phyloP scores from a whole-genome alignment of 2,888 invertebrate genomes.

The Megamerina dolium region DNA sequence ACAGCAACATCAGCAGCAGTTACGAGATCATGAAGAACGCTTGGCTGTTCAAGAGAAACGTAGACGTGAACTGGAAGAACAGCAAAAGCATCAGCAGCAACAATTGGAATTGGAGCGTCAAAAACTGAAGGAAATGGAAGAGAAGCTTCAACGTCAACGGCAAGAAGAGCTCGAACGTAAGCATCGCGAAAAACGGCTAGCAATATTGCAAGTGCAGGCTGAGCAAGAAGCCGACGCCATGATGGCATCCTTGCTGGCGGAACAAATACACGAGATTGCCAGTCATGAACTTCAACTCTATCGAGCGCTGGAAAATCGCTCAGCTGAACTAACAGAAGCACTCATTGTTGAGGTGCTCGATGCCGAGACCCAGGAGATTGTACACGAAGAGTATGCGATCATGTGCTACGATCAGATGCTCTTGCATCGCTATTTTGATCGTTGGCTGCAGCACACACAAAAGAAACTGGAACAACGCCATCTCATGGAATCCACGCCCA shows the following conservation, averaged over 20 bases:
- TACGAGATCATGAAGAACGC: background rate
- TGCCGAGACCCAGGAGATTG: constrained; percentile 26
- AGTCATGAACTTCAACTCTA: constrained; percentile 14
- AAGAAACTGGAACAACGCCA: constrained; percentile 50
- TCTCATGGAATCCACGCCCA: constrained; percentile 53
- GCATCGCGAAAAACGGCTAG: constrained; percentile 1
- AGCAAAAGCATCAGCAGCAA: constrained; percentile 23
- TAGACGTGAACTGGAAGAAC: constrained; percentile 24
- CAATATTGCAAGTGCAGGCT: background rate
- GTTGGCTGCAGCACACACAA: constrained; percentile 50
- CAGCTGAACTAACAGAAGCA: constrained; percentile 5
- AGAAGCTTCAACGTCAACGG: constrained; percentile 10
- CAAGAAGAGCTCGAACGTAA: constrained; percentile 8
- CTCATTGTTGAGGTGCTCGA: constrained; percentile 22
- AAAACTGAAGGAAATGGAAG: constrained; percentile 17
- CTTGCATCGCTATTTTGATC: constrained; percentile 43
- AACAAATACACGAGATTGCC: constrained; percentile 14
- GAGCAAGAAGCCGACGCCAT: constrained; percentile 2
- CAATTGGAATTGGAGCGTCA: constrained; percentile 25
- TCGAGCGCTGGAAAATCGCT: constrained; percentile 3
- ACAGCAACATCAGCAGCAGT: background rate
- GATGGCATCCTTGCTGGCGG: constrained; percentile 9
- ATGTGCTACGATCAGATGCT: constrained; percentile 38
- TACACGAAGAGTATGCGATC: constrained; percentile 40
- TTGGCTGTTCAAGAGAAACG: constrained; percentile 8